phyloP scores from a whole-genome alignment of 2,888 invertebrate species.

The Philopedon plagiatum region DNA sequence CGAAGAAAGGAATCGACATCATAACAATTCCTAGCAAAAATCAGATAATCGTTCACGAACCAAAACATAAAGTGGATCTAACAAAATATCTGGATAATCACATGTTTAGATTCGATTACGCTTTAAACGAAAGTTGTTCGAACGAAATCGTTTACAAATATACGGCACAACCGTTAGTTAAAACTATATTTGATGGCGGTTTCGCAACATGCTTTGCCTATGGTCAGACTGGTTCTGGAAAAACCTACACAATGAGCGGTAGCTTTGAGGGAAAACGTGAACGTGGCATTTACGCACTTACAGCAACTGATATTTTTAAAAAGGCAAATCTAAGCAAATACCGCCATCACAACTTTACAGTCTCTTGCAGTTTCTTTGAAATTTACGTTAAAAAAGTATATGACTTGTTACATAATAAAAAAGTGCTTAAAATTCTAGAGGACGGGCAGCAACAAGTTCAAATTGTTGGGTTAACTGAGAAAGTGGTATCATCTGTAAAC shows the following conservation, averaged over 20 bases:
- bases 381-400: conserved; percentile 99
- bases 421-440: conserved; percentile 93
- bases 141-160: conserved; percentile 99
- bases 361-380: conserved; percentile 98
- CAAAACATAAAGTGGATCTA: conserved; percentile 95
- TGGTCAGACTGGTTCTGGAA: conserved; percentile 98
- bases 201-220: conserved; percentile 99
- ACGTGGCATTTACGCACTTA: conserved; percentile 98
- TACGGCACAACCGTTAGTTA: conserved; percentile 97
- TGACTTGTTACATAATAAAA: conserved; percentile 91
- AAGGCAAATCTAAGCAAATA: conserved; percentile 85
- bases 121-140: conserved; percentile 94
- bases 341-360: conserved; percentile 86
- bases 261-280: conserved; percentile 89
- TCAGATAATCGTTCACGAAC: conserved; percentile 88
- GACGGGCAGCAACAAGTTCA: conserved; percentile 98
- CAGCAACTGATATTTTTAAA: conserved; percentile 93
- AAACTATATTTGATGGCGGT: conserved; percentile 98
- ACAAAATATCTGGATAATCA: conserved; percentile 99
- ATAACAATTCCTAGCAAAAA: conserved; percentile 96
- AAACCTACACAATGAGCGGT: conserved; percentile 99
- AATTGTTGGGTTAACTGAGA: conserved; percentile 95
- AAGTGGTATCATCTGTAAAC: conserved; percentile 89
- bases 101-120: conserved; percentile 97
- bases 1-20: conserved; percentile 94